Conservation (phyloP, 1,140 invertebrate species). For the Cyrtorhinus lividipennis region DNA sequence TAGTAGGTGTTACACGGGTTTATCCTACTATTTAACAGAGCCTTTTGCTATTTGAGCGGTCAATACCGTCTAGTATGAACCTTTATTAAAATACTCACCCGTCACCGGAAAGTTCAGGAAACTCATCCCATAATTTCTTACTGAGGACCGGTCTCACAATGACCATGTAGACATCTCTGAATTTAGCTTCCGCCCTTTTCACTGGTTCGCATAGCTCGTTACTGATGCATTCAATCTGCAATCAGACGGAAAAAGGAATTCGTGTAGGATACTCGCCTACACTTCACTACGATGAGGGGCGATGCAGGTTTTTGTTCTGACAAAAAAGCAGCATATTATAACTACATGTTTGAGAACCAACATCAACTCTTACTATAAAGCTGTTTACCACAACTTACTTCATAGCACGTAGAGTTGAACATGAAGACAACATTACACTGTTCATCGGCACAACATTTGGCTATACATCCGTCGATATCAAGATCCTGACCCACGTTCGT, state of each 20-base stretch:
- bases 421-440: slow-evolving; percentile 66
- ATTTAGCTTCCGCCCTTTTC: slow-evolving; percentile 36
- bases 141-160: slow-evolving; percentile 49
- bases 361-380: background rate
- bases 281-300: background rate
- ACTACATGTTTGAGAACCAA: background rate
- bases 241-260: no score
- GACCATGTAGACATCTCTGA: slow-evolving; percentile 50
- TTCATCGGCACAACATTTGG: slow-evolving; percentile 46
- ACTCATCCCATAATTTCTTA: slow-evolving; percentile 37
- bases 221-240: slow-evolving; percentile 40
- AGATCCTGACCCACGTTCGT: slow-evolving; percentile 38
- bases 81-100: no score
- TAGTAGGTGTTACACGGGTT: no score
- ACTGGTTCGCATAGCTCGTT: slow-evolving; percentile 54
- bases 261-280: slow-evolving; percentile 8
- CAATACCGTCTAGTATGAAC: no score
- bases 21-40: no score
- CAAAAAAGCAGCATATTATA: background rate
- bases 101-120: slow-evolving; percentile 28
- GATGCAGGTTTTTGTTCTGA: background rate
- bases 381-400: no score
- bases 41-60: no score
- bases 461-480: slow-evolving; percentile 47
- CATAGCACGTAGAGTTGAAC: slow-evolving; percentile 56